A percentile compares a stretch with the other conserved stretches of the same genome.
Conservation (phyloP, 2,888 invertebrate genomes). For the Operophtera brumata region DNA sequence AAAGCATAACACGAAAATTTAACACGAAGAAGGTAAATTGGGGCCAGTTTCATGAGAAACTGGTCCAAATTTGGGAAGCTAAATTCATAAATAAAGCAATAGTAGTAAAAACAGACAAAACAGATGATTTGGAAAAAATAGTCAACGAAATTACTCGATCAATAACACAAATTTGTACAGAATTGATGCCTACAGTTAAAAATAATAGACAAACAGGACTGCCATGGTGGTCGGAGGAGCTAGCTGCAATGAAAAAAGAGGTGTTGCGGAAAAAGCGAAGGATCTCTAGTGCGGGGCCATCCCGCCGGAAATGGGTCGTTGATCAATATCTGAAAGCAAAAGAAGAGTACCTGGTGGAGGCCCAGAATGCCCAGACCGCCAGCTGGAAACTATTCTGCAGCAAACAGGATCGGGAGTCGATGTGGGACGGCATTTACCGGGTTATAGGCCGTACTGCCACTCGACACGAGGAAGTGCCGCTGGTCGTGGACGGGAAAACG, state of each 20-base stretch:
- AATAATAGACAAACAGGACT: not conserved
- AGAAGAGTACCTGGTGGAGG: slow-evolving; percentile 20
- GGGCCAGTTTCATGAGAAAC: not conserved
- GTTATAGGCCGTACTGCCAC: not conserved
- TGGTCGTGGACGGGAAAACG: not conserved
- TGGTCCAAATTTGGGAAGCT: not conserved
- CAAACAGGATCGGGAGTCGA: not conserved
- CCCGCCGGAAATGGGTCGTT: slow-evolving; percentile 9
- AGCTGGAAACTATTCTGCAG: slow-evolving; percentile 9
- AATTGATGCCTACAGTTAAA: too few relatives aligned
- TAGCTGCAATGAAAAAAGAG: slow-evolving; percentile 19
- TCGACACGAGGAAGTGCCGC: not conserved
- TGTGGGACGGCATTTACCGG: slow-evolving; percentile 8
- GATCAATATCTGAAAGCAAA: slow-evolving; percentile 23
- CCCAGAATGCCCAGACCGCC: slow-evolving; percentile 1
- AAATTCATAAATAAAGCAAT: too few relatives aligned
- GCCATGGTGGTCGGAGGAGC: slow-evolving; percentile 5
- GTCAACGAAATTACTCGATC: slow-evolving; percentile 2
- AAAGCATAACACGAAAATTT: too few relatives aligned
- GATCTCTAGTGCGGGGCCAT: slow-evolving; percentile 1
- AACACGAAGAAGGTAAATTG: not conserved
- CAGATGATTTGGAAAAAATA: not conserved
- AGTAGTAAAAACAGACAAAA: slow-evolving; percentile 2
- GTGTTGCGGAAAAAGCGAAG: slow-evolving; percentile 19
- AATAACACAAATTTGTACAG: not conserved